Evolutionary conservation across 2,113 vertebrate genomes (phyloP), one percentile per base, ranked within the genome.

Genomic region (Etheostoma cragini): DNA sequence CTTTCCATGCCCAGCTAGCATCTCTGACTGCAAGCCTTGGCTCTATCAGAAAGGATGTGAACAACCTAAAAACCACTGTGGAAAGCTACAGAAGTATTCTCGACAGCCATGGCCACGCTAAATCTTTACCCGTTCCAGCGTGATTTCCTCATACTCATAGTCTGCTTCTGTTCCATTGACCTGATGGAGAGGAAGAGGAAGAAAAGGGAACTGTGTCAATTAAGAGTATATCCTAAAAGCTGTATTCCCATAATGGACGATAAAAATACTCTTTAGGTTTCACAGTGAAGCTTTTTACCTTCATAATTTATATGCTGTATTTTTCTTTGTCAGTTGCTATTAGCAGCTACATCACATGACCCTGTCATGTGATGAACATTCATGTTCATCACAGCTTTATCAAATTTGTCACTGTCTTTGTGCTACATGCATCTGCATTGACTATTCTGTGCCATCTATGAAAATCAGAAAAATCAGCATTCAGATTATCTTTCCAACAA

Each of bases 111-210:
- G 30, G 30, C 30, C 30, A 30, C 30, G 30, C 30, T 30, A 5
- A n/a, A 46, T 22, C 72, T 68, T 93, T 91, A 93, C 92, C 92
- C 92, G 82, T 71, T 93, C 92, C 88, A 93, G 80, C 0, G 88
- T 90, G 83, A 93, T 93, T 86, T 93, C 92, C 76, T 93, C 92
- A 85, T 93, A 93, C 63, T 93, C 92, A 89, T 91, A 93, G 81
- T 93, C 92, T 77, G 92, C 92, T 87, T 93, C 92, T 86, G 92
- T 93, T 88, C 92, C 92, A 83, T 93, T 93, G 60, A 80, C 90
- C 92, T 93, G 88, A 60, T 38, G 21, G 46, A 68, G 19, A 65
- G 33, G 10, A 30, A 19, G 5, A 49, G 22, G 16, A 45, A 30
- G 15, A 53, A 14, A n/a, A 47, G 26, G 56, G 17, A 66, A 3